Evolutionary conservation across 92 coral and sea anemone genomes (phyloP).

Genomic region (Epizoanthus stellaris): DNA sequence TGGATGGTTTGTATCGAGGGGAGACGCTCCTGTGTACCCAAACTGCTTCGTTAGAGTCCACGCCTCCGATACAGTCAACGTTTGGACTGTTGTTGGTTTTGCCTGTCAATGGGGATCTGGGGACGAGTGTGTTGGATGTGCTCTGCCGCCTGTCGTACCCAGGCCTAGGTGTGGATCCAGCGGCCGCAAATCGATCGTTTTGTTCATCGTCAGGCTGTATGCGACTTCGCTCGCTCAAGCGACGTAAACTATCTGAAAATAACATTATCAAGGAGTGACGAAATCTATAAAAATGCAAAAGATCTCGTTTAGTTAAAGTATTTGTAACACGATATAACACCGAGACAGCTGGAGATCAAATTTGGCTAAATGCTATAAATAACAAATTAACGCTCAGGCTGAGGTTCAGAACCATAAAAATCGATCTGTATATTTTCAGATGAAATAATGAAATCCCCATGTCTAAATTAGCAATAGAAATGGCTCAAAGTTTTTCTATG

Average conservation of each 20-base stretch:
- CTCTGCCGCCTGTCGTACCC: slow-evolving; percentile 6
- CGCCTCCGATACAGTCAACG: not conserved
- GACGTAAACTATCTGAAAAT: slow-evolving; percentile 4
- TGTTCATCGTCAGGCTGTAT: not conserved
- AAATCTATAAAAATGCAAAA: not conserved
- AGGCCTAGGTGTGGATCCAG: not conserved
- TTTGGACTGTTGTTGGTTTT: not conserved
- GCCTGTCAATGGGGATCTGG: slow-evolving; percentile 31
- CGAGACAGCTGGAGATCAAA: no score
- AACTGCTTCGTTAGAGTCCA: not conserved
- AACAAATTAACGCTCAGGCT: no score
- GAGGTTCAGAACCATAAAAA: no score
- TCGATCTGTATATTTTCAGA: no score
- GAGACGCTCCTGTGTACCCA: not conserved
- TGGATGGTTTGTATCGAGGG: slow-evolving; percentile 14
- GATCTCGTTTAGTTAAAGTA: not conserved
- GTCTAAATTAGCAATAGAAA: no score
- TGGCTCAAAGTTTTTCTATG: no score
- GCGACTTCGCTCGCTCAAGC: not conserved
- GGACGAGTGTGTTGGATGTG: not conserved
- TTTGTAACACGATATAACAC: no score
- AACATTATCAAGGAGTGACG: slow-evolving; percentile 17
- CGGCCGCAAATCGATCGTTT: not conserved
- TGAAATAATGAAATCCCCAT: no score
- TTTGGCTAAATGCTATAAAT: no score